Evolutionary conservation across 1,140 invertebrate genomes (phyloP).

Genomic region (Calephelis nemesis): DNA sequence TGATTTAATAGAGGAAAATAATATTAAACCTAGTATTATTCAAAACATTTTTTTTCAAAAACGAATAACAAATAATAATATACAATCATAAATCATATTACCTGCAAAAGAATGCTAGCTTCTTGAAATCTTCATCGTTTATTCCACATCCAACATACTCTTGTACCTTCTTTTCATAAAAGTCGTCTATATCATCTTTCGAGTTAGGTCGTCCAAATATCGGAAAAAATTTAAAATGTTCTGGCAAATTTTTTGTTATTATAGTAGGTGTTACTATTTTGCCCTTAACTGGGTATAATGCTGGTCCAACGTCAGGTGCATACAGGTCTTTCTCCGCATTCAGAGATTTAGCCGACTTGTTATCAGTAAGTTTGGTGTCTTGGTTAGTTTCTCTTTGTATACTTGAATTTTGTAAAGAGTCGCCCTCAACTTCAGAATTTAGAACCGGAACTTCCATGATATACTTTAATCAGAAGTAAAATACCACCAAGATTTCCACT

Average conservation of each 20-base stretch:
- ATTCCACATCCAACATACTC: slow-evolving; percentile 53
- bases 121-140: slow-evolving; percentile 50
- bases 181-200: slow-evolving; percentile 34
- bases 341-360: too few species aligned
- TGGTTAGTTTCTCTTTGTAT: not conserved
- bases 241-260: slow-evolving; percentile 48
- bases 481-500: too few species aligned
- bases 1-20: not conserved
- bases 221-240: slow-evolving; percentile 49
- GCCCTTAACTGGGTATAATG: slow-evolving; percentile 40
- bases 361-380: not conserved
- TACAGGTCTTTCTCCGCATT: not conserved
- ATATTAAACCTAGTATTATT: not conserved
- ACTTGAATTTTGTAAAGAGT: not conserved
- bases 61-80: too few species aligned
- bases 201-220: slow-evolving; percentile 43
- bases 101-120: slow-evolving; percentile 48
- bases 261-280: slow-evolving; percentile 46
- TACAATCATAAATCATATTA: not conserved
- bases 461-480: too few species aligned
- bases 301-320: slow-evolving; percentile 36
- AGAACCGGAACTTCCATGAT: too few species aligned
- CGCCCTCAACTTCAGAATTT: too few species aligned
- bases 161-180: slow-evolving; percentile 42
- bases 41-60: too few species aligned